Conservation (phyloP, 2,888 invertebrate genomes). For the Plebejus anna region DNA sequence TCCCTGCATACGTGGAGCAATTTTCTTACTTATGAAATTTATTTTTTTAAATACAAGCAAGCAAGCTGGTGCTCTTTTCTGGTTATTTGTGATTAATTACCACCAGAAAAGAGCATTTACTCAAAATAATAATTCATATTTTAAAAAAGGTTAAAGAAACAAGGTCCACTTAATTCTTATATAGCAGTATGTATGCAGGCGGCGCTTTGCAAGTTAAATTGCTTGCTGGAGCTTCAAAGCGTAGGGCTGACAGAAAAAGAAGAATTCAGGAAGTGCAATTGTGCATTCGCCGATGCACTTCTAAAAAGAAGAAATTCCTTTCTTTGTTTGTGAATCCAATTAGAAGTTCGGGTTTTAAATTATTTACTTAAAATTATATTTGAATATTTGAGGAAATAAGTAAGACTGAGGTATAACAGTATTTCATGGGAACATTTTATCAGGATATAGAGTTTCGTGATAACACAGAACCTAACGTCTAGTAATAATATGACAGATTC, state of each 20-base stretch:
- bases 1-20: background rate
- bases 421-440: too few species aligned
- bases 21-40: background rate
- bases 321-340: too few species aligned
- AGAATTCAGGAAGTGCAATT: background rate
- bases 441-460: too few species aligned
- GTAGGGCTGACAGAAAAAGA: slow-evolving; percentile 44
- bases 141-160: slow-evolving; percentile 15
- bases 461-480: too few species aligned
- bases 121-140: background rate
- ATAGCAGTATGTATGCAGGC: slow-evolving; percentile 22
- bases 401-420: too few species aligned
- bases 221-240: slow-evolving; percentile 43
- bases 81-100: background rate
- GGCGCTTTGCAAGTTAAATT: slow-evolving; percentile 50
- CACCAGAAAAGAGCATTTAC: background rate
- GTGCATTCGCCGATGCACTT: too few species aligned
- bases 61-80: too few species aligned
- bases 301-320: too few species aligned
- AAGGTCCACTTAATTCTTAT: slow-evolving; percentile 19
- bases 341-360: too few species aligned
- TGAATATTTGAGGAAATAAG: too few species aligned
- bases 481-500: too few species aligned
- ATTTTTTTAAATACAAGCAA: background rate
- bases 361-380: too few species aligned